Evolutionary conservation across 2,797 vertebrate species (phyloP), one percentile per base, ranked within the genome.

Genomic region (Acipenser oxyrinchus): DNA sequence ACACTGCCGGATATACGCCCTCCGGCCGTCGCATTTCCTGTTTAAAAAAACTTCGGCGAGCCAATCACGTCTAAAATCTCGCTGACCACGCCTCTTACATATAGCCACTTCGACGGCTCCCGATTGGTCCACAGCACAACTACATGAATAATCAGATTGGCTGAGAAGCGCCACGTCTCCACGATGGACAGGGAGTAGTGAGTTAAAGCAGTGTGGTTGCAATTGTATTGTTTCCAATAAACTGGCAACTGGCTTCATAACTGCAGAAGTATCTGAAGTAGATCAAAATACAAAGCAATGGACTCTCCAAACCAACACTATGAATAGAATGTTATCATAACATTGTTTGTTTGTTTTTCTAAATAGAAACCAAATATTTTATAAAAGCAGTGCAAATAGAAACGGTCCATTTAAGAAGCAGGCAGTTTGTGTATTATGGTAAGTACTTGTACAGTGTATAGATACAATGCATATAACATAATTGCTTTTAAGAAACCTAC

Each of bases 141-240:
- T 63, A 61, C 68, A 69, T 37, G 64, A 71, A 69, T 81, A 73
- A 84, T 79, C 70, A 79, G 85, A 94, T 93, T 93, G 91, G 93
- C 79, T 82, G 66, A 85, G 80, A 93, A 89, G 78, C 92, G 93
- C 93, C 93, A 95, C 93, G 93, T 95, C 87, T 88, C 81, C 93
- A 93, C 6, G 71, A 76, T 68, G 72, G 11, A 49, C n/a, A 48
- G 10, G 37, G 10, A 63, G 49, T 13, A 8, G n/a, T 49, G 48
- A 63, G 48, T 50, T 15, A 63, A 5, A 0, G 4, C 37, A 37
- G 37, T 37, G 37, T 37, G 37, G 5, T 37, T 37, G 37, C 37
- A 37, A 37, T 37, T 37, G 4, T 37, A 37, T 37, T 37, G 3
- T 2, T 18, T 18, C 18, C 18, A 18, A 18, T 18, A 18, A 18